Conservation (phyloP, 2,113 vertebrate genomes). For the Callocephalon fimbriatum region DNA sequence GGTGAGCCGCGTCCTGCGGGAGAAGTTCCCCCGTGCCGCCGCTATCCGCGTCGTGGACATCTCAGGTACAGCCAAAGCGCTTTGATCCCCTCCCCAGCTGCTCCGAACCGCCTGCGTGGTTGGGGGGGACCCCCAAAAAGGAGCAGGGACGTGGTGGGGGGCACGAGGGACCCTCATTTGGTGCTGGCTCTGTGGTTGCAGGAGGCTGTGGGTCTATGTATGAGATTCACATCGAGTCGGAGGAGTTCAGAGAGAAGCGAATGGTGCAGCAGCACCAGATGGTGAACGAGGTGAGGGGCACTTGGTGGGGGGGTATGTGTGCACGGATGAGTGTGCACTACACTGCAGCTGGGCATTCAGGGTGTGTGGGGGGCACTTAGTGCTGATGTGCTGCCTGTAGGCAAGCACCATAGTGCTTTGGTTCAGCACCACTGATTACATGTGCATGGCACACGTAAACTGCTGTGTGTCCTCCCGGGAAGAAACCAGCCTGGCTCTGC, state of each 20-base stretch:
- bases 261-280: constrained; percentile 91
- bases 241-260: constrained; percentile 91
- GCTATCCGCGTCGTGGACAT: neutral
- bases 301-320: neutral
- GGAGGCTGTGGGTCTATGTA: constrained; percentile 98
- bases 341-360: neutral
- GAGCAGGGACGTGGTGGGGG: neutral
- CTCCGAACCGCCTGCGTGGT: neutral
- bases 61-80: neutral
- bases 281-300: constrained; percentile 88
- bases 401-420: neutral
- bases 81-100: neutral
- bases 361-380: neutral
- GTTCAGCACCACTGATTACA: neutral
- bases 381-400: neutral
- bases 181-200: neutral
- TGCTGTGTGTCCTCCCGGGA: neutral
- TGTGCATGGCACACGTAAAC: neutral
- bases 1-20: neutral
- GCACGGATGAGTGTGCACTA: neutral
- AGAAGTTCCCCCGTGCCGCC: neutral
- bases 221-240: constrained; percentile 91
- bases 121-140: too few species aligned
- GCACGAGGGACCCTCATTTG: accelerated
- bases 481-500: too few species aligned